These are phyloP conservation scores for Pelecanus crispus DNA, from an alignment of 2,113 vertebrate species.

Conservation along the genomic window DNA sequence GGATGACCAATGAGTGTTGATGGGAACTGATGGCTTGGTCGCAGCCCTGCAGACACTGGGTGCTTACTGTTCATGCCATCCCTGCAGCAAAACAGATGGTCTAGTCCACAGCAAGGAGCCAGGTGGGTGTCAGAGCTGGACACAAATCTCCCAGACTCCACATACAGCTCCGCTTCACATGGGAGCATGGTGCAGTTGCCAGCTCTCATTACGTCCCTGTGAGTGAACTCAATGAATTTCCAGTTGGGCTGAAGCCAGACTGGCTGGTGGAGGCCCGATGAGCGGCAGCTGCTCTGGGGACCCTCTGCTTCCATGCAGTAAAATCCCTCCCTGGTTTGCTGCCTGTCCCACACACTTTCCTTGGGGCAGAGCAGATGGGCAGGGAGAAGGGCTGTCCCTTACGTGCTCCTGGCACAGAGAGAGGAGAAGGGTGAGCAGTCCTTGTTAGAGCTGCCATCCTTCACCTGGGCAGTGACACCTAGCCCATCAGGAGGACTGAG, in stretches of 20 bases:
- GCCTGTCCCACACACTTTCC: rapidly evolving
- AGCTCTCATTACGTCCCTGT: not conserved
- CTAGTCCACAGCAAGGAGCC: not conserved
- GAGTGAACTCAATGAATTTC: not conserved
- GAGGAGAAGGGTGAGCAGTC: not conserved
- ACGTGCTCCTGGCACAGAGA: not conserved
- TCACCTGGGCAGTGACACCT: not conserved
- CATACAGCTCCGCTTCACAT: not conserved
- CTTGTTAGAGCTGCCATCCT: not conserved
- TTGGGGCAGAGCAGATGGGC: not conserved
- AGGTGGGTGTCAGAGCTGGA: rapidly evolving
- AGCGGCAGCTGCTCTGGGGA: not conserved
- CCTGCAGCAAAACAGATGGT: not conserved
- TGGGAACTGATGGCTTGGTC: not conserved
- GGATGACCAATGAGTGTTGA: not conserved
- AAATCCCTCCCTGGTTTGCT: rapidly evolving
- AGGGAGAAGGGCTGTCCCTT: not conserved
- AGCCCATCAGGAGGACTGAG: not conserved
- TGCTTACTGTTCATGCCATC: not conserved
- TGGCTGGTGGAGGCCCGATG: not conserved
- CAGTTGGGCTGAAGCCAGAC: not conserved
- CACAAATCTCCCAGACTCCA: not conserved
- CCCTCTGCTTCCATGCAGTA: not conserved
- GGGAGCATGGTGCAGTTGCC: not conserved
- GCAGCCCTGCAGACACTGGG: not conserved